Evolutionary conservation across 2,113 vertebrate genomes (phyloP), one percentile per base, ranked within the genome.

Genomic region (Notarius quadriscutis): DNA sequence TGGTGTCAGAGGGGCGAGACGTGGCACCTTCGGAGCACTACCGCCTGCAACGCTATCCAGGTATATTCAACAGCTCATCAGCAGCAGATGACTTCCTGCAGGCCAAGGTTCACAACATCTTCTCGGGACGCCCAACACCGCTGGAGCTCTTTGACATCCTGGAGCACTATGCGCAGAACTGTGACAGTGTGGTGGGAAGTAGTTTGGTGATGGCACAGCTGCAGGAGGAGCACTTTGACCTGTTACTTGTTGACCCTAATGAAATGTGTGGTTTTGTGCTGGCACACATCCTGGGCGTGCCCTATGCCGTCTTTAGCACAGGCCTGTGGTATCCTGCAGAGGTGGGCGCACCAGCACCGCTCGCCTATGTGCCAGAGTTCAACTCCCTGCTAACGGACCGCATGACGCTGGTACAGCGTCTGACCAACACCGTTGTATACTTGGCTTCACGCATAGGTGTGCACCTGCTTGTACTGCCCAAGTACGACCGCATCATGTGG

Each of bases 241-340:
- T 99, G 89, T 94, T 99, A 90, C 95, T 99, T 50, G 98, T 99
- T 81, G 99, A 99, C 94, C 97, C 99, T 10, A 99, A 99, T 53
- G 99, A 99, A 93, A 99, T 99, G 97, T 99, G 99, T 90, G 99
- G 99, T 88, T 99, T 99, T 94, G 96, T 99, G 86, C 96, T 99
- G 81, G 99, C 98, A 81, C 98, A 99, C 81, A 96, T 99, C 71
- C 90, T 99, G 86, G 96, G 96, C n/a, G 97, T 99, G 87, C 95
- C 96, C 89, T 99, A 99, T 0, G 97, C 98, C 0, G 98, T 99
- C 77, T 97, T 99, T 93, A 98, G 97, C 92, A 99, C 99, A 0
- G 99, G 99, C 65, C 96, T 99, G 85, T 99, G 99, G 99, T 99
- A 98, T 92, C 99, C 99, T 2, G 97, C 98, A 9, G 99, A 99